Conservation (phyloP, 1,140 invertebrate genomes). For the Pseudomyrmex flavicornis region DNA sequence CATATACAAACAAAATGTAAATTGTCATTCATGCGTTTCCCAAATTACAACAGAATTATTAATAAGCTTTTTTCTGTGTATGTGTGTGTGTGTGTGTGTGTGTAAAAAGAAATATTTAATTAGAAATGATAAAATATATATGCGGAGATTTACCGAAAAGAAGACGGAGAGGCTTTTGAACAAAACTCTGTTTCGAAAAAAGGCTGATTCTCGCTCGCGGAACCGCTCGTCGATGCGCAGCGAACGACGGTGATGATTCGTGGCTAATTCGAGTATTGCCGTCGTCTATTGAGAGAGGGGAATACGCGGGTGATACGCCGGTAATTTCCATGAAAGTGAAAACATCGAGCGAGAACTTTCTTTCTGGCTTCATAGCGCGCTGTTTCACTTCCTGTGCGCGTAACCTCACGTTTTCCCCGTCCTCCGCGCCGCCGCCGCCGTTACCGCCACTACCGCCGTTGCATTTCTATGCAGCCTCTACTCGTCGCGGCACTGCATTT, state of each 20-base stretch:
- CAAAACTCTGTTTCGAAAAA: neutral
- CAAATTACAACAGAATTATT: no score
- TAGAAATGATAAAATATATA: neutral
- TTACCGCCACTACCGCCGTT: conserved; percentile 10
- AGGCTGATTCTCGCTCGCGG: neutral
- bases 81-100: no score
- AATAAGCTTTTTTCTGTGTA: no score
- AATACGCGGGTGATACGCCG: conserved; percentile 44
- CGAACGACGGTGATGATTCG: conserved; percentile 47
- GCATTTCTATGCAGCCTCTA: conserved; percentile 74
- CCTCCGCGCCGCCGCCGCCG: conserved; percentile 47
- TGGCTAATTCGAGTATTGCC: conserved; percentile 73
- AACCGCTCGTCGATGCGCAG: conserved; percentile 31
- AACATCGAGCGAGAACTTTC: conserved; percentile 85
- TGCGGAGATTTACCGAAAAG: neutral
- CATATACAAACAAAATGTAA: no score
- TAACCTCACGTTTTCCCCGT: conserved; percentile 74
- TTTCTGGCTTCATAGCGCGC: conserved; percentile 79
- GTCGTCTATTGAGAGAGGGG: conserved; percentile 16
- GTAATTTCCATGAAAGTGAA: conserved; percentile 85
- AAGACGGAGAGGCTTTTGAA: neutral
- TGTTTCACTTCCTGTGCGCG: conserved; percentile 85
- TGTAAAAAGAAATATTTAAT: neutral
- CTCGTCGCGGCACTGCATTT: conserved; percentile 66
- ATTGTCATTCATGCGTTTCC: no score